Evolutionary conservation across 2,113 vertebrate species (phyloP), one percentile per base, ranked within the genome.

Genomic region (Pionites leucogaster): DNA sequence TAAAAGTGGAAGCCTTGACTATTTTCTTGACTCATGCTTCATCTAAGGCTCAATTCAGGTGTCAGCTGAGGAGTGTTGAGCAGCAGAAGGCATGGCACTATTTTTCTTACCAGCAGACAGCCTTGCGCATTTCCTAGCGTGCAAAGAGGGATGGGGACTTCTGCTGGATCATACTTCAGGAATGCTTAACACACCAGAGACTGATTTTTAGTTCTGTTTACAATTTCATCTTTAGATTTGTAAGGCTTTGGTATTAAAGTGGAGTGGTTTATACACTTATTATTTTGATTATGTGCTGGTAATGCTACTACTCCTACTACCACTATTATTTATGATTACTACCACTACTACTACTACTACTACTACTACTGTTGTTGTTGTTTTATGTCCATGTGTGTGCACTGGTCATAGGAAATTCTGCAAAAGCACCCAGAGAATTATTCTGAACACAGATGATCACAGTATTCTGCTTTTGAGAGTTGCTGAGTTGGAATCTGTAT

Each of bases 71-170:
- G 14, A 35, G 37, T 35, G 55, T n/a, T 27, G 5, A 52, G 24
- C 22, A 24, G 28, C 28, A 11, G 12, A 42, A 42, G 50, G 25
- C 3, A 3, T 47, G 74, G 50, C 10, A 0, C 42, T 46, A 2
- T 67, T 76, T 63, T 50, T 86, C 42, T 31, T 82, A 55, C 81
- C 89, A 95, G 89, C 57, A 96, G 96, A 78, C 95, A 94, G 90
- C 84, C 80, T 95, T 95, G 83, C 1, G 1, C 29, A 28, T 90
- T 55, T 4, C 55, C 46, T 70, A 9, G 29, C 7, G 8, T 10
- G 17, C 11, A 28, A 49, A 42, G 25, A 59, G 31, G 14, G 46
- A 33, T 86, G 49, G 28, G 17, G 12, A 1, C 22, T 10, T 16
- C 6, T 10, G 3, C 0, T 1, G 49, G 41, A 28, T 53, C 25